These are phyloP conservation scores for Holotrichia oblita DNA, from an alignment of 1,140 invertebrate genomes.

Conservation along the genomic window DNA sequence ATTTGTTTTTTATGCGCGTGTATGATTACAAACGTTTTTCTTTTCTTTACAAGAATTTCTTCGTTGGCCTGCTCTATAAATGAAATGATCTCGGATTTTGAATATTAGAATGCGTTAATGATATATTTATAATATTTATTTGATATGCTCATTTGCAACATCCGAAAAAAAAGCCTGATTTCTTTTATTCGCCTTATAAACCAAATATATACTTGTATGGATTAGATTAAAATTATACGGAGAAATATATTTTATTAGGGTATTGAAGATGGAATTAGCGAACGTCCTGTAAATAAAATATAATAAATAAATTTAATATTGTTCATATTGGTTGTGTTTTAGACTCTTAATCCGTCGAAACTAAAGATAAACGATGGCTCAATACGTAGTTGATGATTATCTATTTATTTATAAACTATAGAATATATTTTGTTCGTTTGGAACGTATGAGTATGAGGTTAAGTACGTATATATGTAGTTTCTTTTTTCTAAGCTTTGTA, in stretches of 20 bases:
- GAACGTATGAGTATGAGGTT: neutral
- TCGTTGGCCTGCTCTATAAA: too few relatives aligned
- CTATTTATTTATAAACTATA: neutral
- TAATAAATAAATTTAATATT: neutral
- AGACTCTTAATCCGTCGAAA: neutral
- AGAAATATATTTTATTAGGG: neutral
- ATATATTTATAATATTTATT: conserved; percentile 11
- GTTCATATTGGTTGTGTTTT: conserved; percentile 28
- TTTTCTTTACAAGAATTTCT: too few relatives aligned
- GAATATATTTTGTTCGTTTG: neutral
- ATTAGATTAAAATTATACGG: neutral
- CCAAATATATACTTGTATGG: neutral
- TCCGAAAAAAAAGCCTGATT: neutral
- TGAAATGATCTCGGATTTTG: neutral
- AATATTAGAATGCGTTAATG: neutral
- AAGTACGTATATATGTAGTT: neutral
- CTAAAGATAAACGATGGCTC: neutral
- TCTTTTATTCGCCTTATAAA: neutral
- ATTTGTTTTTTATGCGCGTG: too few relatives aligned
- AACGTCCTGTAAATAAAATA: conserved; percentile 3
- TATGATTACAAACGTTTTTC: too few relatives aligned
- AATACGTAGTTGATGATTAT: neutral
- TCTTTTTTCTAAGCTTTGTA: neutral
- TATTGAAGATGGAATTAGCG: neutral
- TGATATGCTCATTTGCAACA: neutral